phyloP scores from a whole-genome alignment of 2,888 invertebrate species.

The Polydrusus pterygomalis region DNA sequence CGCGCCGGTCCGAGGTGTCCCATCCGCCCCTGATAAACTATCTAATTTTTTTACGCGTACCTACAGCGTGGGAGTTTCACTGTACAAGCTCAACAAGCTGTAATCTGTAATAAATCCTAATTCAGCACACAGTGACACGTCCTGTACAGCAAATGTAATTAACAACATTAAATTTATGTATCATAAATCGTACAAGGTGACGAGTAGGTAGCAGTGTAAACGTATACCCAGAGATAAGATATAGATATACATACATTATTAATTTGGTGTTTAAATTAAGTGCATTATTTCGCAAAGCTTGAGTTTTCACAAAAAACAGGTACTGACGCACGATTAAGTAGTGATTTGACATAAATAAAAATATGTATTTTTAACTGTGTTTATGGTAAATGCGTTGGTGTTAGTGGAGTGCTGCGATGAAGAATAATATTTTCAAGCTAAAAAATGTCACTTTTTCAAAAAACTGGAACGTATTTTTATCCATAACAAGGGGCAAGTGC shows the following conservation, averaged over 20 bases:
- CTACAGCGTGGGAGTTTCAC: neutral
- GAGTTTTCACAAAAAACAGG: neutral
- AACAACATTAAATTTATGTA: conserved; percentile 24
- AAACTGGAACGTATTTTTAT: too few relatives aligned
- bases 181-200: conserved; percentile 31
- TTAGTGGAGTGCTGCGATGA: too few relatives aligned
- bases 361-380: too few relatives aligned
- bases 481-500: too few relatives aligned
- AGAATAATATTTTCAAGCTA: too few relatives aligned
- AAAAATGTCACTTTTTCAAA: too few relatives aligned
- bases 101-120: neutral
- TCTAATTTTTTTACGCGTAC: neutral
- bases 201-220: conserved; percentile 31
- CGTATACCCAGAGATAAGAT: conserved; percentile 22
- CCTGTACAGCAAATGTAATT: conserved; percentile 19
- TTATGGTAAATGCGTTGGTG: too few relatives aligned
- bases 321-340: neutral
- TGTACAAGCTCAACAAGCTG: neutral
- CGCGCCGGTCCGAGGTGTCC: too few relatives aligned
- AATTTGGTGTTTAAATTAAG: conserved; percentile 22
- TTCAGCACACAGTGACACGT: neutral
- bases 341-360: too few relatives aligned
- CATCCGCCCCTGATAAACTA: neutral
- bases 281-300: conserved; percentile 2
- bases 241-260: conserved; percentile 17